Conservation (phyloP, 2,888 invertebrate genomes). For the Sesia apiformis region DNA sequence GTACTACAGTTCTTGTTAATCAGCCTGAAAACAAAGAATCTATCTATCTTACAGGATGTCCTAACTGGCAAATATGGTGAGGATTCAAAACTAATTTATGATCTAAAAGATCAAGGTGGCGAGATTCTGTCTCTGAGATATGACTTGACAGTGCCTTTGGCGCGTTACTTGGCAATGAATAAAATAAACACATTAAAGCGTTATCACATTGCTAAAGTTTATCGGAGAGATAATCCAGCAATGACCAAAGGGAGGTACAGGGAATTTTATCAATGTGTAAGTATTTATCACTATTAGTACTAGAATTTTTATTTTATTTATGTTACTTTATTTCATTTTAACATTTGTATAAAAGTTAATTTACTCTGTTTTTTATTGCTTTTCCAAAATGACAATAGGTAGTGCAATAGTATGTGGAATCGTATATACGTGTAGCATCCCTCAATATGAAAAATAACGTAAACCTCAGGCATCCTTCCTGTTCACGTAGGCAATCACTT, state of each 20-base stretch:
- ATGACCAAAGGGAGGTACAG: slow-evolving; percentile 96
- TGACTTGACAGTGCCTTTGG: slow-evolving; percentile 98
- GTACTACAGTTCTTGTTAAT: neutral
- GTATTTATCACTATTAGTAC: slow-evolving; percentile 39
- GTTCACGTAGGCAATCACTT: too few relatives aligned
- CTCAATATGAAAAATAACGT: too few relatives aligned
- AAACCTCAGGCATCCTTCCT: too few relatives aligned
- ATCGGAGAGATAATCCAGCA: slow-evolving; percentile 97
- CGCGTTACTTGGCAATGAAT: slow-evolving; percentile 97
- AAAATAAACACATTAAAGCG: slow-evolving; percentile 95
- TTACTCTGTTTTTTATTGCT: neutral
- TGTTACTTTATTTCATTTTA: neutral
- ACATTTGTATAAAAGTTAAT: neutral
- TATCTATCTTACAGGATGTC: slow-evolving; percentile 81
- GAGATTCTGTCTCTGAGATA: slow-evolving; percentile 96
- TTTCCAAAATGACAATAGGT: neutral
- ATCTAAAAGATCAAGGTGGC: slow-evolving; percentile 98
- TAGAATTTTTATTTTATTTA: neutral
- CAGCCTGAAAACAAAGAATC: neutral
- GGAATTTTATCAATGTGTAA: slow-evolving; percentile 99
- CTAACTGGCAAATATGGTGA: slow-evolving; percentile 99
- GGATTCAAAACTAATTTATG: slow-evolving; percentile 98
- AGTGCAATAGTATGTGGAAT: too few relatives aligned
- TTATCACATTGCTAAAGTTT: slow-evolving; percentile 99
- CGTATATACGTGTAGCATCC: too few relatives aligned